phyloP scores from a whole-genome alignment of 1,140 invertebrate species.

The Chrysoperla carnea region DNA sequence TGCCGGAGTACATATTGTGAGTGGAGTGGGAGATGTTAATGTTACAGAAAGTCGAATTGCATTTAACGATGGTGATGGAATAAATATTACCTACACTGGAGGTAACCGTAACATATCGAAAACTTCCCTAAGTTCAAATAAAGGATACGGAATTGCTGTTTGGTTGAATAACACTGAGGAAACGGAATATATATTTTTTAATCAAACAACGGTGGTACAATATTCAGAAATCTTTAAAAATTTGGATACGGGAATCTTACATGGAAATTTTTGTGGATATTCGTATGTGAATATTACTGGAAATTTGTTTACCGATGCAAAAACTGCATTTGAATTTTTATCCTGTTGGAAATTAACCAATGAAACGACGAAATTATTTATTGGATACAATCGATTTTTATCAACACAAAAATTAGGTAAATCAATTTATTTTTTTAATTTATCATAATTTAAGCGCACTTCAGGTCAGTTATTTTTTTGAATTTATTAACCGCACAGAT shows the following conservation, averaged over 20 bases:
- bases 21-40: slow-evolving; percentile 81
- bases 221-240: slow-evolving; percentile 77
- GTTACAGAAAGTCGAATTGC: slow-evolving; percentile 76
- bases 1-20: slow-evolving; percentile 70
- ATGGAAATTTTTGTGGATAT: slow-evolving; percentile 57
- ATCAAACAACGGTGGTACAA: slow-evolving; percentile 71
- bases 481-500: too few relatives aligned
- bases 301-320: slow-evolving; percentile 65
- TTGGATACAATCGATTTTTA: slow-evolving; percentile 69
- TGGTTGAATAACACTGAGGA: slow-evolving; percentile 80
- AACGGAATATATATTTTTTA: slow-evolving; percentile 55
- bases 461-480: too few relatives aligned
- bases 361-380: slow-evolving; percentile 43
- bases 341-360: slow-evolving; percentile 55
- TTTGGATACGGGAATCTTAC: slow-evolving; percentile 63
- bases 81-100: slow-evolving; percentile 83
- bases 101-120: slow-evolving; percentile 77
- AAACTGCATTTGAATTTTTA: slow-evolving; percentile 56
- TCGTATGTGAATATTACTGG: slow-evolving; percentile 72
- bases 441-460: too few relatives aligned
- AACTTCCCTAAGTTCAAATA: slow-evolving; percentile 61
- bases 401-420: too few relatives aligned
- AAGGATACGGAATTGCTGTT: slow-evolving; percentile 65
- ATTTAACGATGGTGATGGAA: slow-evolving; percentile 80
- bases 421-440: too few relatives aligned